These are phyloP conservation scores for Xerus inauris DNA, from an alignment of 2,113 vertebrate species.

Conservation along the genomic window DNA sequence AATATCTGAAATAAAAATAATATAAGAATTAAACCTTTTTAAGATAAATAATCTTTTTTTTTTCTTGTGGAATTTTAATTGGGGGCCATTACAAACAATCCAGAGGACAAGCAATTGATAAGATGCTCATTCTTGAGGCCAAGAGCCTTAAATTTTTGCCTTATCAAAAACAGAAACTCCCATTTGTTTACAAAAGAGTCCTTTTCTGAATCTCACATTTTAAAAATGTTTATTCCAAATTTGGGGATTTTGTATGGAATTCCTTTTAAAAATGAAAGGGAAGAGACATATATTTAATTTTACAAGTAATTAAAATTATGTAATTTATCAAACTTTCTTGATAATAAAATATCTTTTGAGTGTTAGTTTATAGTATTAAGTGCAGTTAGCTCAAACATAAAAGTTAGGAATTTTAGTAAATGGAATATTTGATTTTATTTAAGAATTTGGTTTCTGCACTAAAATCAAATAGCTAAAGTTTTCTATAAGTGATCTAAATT, in stretches of 20 bases:
- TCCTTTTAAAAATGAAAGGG: background rate
- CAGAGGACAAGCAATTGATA: background rate
- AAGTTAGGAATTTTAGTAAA: background rate
- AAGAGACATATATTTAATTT: background rate
- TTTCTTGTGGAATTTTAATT: background rate
- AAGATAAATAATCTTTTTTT: background rate
- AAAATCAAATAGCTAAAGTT: background rate
- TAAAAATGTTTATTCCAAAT: background rate
- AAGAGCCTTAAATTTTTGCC: background rate
- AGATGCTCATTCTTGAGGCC: background rate
- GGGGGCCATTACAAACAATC: background rate
- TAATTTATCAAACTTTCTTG: background rate
- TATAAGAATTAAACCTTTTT: background rate
- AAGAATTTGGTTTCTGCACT: conserved; percentile 8
- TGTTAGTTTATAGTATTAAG: background rate
- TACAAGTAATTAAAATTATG: background rate
- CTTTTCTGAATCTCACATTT: background rate
- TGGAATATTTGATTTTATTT: background rate
- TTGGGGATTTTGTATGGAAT: background rate
- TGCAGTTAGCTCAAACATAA: background rate
- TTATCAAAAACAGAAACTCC: background rate
- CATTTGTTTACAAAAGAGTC: background rate
- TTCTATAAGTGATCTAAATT: conserved; percentile 10
- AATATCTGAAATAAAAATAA: background rate
- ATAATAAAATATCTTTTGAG: background rate